These are phyloP conservation scores for Nibea albiflora DNA, from an alignment of 2,113 vertebrate species.

Conservation along the genomic window DNA sequence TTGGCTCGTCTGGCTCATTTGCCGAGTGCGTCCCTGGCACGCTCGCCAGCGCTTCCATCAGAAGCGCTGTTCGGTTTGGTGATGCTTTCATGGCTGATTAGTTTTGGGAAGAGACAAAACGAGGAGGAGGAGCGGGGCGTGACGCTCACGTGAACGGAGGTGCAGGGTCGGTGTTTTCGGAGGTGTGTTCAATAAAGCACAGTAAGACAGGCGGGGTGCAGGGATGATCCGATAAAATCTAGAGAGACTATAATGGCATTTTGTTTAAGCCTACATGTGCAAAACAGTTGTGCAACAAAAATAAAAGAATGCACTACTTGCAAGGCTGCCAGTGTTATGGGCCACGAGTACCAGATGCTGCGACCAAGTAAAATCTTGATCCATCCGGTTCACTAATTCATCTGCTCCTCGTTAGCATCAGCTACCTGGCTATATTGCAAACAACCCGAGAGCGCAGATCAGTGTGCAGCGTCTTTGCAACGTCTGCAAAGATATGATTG, in stretches of 20 bases:
- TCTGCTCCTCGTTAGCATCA: neutral
- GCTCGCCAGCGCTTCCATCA: neutral
- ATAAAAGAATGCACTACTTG: neutral
- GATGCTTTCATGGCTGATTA: conserved; percentile 45
- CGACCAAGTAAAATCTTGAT: neutral
- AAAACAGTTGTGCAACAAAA: conserved; percentile 8
- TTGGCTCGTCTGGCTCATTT: conserved; percentile 51
- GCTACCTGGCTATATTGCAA: neutral
- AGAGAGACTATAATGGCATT: too few species aligned
- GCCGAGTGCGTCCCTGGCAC: conserved; percentile 52
- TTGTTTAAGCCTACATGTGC: neutral
- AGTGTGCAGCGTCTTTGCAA: too few species aligned
- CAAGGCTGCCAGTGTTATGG: neutral
- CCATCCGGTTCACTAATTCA: too few species aligned
- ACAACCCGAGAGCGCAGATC: too few species aligned
- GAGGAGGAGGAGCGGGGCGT: neutral
- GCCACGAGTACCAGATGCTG: neutral
- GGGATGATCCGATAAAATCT: neutral
- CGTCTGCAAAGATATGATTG: too few species aligned
- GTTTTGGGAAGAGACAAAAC: neutral
- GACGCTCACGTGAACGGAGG: neutral
- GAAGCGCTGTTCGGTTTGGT: conserved; percentile 11
- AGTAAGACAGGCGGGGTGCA: too few species aligned
- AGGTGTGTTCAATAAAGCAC: neutral
- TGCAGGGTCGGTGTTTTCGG: neutral